Percentiles rank a stretch among this genome's conserved stretches.
Evolutionary conservation across 2,888 invertebrate species (phyloP).

Genomic region (Euplagia quadripunctaria): DNA sequence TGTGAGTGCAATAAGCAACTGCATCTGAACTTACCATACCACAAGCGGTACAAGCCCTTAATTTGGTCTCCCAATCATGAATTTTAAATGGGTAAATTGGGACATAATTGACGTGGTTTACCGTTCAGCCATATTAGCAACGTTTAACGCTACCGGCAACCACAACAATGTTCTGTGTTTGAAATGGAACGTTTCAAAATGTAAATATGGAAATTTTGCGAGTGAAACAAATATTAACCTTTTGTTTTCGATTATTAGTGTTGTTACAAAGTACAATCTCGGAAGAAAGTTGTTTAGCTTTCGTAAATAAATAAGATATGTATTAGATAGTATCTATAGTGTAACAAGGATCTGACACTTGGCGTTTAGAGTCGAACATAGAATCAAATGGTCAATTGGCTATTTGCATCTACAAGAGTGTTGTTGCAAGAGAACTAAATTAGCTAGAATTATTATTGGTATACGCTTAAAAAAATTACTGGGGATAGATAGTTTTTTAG

Average conservation of each 20-base stretch:
- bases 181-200: constrained; percentile 31
- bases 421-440: no score
- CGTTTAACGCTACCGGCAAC: constrained; percentile 47
- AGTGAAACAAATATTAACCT: neutral
- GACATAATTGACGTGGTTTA: constrained; percentile 53
- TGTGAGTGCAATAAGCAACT: neutral
- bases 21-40: neutral
- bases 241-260: constrained; percentile 7
- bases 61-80: constrained; percentile 49
- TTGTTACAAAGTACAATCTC: neutral
- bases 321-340: no score
- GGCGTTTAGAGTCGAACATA: no score
- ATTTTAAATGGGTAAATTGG: constrained; percentile 51
- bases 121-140: constrained; percentile 54
- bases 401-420: no score
- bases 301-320: no score
- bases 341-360: no score
- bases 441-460: no score
- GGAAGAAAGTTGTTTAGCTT: neutral
- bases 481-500: no score
- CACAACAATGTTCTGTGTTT: constrained; percentile 50
- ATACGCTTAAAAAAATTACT: no score
- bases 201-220: constrained; percentile 13
- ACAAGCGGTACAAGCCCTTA: constrained; percentile 34
- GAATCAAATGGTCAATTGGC: no score